Base-by-base conservation (phyloP, 2,797 vertebrate species). In the Xiphorhynchus erythropygius region DNA sequence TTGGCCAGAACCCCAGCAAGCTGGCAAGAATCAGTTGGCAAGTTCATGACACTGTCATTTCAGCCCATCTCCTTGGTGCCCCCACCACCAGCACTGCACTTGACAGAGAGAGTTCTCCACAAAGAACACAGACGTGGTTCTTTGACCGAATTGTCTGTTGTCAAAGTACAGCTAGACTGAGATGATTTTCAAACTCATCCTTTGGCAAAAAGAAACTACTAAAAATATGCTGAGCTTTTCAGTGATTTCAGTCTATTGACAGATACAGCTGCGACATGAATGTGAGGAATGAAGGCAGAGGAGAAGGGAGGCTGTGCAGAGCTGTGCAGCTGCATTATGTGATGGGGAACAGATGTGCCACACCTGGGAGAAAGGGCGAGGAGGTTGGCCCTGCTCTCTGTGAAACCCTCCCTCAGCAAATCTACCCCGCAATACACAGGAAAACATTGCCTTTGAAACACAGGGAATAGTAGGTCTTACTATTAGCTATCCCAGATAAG, bases 21-120 rank as follows among this genome's bases (percentile, higher is more conserved):
- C 62, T 75, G 65, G 84, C 74, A 83, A 35, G 41, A 42, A 74
- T 90, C 84, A 77, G 15, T 90, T 93, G 95, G 88, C 96, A 96
- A 89, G 95, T 85, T 95, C 95, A 89, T 10, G 94, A 83, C 95
- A 85, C 39, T 87, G 93, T 97, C 95, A 78, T 57, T 95, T 87
- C 77, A 71, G 89, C 90, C 18, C n/a, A 74, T 44, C 52, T 90
- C 78, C 63, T 73, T 4, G 11, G 1, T 87, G 92, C 79, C 86
- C 77, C 74, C 55, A 68, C 27, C 63, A 32, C 30, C 16, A 46
- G 77, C 15, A 0, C 75, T 44, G 78, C 46, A 19, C 53, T 55
- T 92, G 81, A 80, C 84, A 89, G 90, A 3, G 47, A 83, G 22
- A 83, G 47, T 1, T 89, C 59, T 80, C 68, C 63, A 78, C 23